Evolutionary conservation across 2,888 invertebrate species (phyloP), one percentile per base, ranked within the genome.

Genomic region (Mayetiola destructor): DNA sequence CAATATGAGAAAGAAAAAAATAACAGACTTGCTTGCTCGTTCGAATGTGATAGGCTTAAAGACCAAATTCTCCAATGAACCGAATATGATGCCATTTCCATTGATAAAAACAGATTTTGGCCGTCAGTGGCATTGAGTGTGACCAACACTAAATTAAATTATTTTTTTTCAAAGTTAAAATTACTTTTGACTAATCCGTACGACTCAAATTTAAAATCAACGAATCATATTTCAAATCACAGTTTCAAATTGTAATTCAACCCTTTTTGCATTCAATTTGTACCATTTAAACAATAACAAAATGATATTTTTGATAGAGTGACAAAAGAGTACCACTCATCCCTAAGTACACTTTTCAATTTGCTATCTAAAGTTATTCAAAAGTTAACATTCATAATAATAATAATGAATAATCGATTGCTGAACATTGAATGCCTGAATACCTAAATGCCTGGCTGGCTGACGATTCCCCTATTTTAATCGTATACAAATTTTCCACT

Each of bases 111-210:
- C 32, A 12, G 32, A n/a, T n/a, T 32, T 32, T 32, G 32, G 6
- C 23, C 42, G 23, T 39, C n/a, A n/a, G n/a, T 16, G 39, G 23
- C 48, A 48, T n/a, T n/a, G n/a, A 27, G 23, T 48, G 23, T 48
- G 23, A 8, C 32, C 32, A 32, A 32, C 8, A 32, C 12, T 32
- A 12, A 32, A 9, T 32, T 32, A 9, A 32, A 32, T 12, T 12
- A 32, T 8, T 32, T 8, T 9, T 12, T 32, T 32, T 27, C 48
- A 48, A 48, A 27, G 4, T 2, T 16, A 12, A 27, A 48, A 48
- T 48, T 48, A 27, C n/a, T 48, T 48, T 48, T 48, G 48, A 48
- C 48, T 48, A 48, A 48, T 48, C 48, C 48, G 48, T 48, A 48
- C 48, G n/a, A n/a, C n/a, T n/a, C n/a, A n/a, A n/a, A n/a, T n/a